Percentiles rank a stretch among this genome's conserved stretches.
These are phyloP conservation scores for Drosophila insularis DNA, from an alignment of 1,140 invertebrate species.

Conservation along the genomic window DNA sequence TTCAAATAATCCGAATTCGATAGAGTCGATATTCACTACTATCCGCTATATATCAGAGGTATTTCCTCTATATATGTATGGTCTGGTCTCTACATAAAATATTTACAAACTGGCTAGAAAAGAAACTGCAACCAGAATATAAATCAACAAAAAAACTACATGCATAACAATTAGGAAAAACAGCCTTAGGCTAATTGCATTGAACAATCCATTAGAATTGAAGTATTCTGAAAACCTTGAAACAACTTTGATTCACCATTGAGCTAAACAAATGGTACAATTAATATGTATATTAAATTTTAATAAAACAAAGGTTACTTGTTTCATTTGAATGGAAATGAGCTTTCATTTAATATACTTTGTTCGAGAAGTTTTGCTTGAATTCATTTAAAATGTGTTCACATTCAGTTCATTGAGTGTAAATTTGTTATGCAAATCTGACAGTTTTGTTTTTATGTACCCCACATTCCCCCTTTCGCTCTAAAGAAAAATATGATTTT, in stretches of 20 bases:
- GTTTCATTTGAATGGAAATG: not conserved
- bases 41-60: too few relatives aligned
- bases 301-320: not conserved
- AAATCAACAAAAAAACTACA: too few relatives aligned
- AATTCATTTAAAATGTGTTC: slow-evolving; percentile 2
- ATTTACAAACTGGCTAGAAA: too few relatives aligned
- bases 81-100: too few relatives aligned
- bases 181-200: too few relatives aligned
- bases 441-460: not conserved
- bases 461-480: too few relatives aligned
- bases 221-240: not conserved
- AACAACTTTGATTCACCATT: not conserved
- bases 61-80: too few relatives aligned
- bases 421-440: slow-evolving; percentile 7
- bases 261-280: not conserved
- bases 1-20: too few relatives aligned
- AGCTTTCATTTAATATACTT: not conserved
- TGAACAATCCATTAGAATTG: too few relatives aligned
- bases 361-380: not conserved
- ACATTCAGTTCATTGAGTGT: not conserved
- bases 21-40: too few relatives aligned
- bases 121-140: too few relatives aligned
- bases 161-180: too few relatives aligned
- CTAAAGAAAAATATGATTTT: not conserved
- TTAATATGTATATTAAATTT: not conserved